Evolutionary conservation across 2,113 vertebrate genomes (phyloP).

Genomic region (Lanius ludovicianus): DNA sequence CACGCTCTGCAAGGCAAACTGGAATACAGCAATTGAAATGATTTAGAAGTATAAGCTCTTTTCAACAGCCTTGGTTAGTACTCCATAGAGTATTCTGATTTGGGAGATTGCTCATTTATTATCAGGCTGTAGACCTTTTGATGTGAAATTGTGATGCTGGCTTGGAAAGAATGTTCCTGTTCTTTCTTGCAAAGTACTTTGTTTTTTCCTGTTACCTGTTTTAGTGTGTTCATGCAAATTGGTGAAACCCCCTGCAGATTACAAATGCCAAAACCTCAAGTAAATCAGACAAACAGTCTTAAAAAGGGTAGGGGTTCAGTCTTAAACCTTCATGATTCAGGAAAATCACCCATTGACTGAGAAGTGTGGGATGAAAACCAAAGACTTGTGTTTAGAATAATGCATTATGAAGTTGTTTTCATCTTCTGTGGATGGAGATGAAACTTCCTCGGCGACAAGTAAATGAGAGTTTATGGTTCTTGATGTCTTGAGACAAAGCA

Average conservation of each 20-base stretch:
- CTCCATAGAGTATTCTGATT: not conserved
- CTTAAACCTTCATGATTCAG: not conserved
- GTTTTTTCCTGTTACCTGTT: slow-evolving; percentile 23
- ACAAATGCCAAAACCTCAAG: not conserved
- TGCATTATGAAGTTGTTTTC: not conserved
- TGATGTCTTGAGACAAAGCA: not conserved
- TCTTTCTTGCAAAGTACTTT: slow-evolving; percentile 10
- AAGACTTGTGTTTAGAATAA: not conserved
- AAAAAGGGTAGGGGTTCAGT: not conserved
- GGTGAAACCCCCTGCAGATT: slow-evolving; percentile 28
- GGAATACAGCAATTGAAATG: not conserved
- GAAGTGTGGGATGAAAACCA: not conserved
- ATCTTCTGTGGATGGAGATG: not conserved
- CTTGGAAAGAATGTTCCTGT: slow-evolving; percentile 19
- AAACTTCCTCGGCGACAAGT: not conserved
- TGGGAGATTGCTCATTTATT: not conserved
- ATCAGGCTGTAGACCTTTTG: not conserved
- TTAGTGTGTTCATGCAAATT: slow-evolving; percentile 54
- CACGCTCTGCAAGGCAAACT: not conserved
- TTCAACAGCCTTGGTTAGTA: not conserved
- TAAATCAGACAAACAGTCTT: not conserved
- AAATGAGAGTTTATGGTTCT: not conserved
- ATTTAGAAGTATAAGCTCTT: not conserved
- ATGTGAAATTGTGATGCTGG: not conserved
- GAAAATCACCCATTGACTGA: not conserved